A percentile compares a stretch with the other conserved stretches of the same genome.
Evolutionary conservation across 2,113 vertebrate genomes (phyloP).

Genomic region (Terrapene triunguis): DNA sequence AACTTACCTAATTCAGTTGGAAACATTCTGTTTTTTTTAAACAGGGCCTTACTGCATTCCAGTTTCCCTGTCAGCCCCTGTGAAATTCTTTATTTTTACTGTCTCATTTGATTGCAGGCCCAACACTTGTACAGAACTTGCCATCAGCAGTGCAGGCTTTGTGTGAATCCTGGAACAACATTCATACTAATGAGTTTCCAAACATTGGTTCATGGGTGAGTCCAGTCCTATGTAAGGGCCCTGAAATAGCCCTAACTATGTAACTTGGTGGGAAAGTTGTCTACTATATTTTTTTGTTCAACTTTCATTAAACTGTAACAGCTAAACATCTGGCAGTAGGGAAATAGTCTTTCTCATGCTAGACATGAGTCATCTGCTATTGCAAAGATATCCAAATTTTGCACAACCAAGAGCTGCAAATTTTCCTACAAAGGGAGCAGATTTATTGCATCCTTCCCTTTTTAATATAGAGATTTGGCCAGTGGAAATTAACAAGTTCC

Average conservation of each 20-base stretch:
- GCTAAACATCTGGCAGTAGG: not conserved
- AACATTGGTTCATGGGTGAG: conserved; percentile 98
- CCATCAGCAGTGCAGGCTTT: conserved; percentile 91
- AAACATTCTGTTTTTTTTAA: not conserved
- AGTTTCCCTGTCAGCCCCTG: not conserved
- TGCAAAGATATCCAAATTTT: not conserved
- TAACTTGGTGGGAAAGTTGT: accelerated
- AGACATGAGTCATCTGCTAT: not conserved
- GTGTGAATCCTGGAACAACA: conserved; percentile 95
- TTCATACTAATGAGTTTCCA: conserved; percentile 97
- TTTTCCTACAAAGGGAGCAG: not conserved
- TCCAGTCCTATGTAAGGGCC: not conserved
- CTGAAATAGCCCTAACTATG: not conserved
- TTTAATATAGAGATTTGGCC: not conserved
- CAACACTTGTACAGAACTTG: conserved; percentile 91
- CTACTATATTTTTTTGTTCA: not conserved
- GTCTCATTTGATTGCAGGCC: conserved; percentile 79
- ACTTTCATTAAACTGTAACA: not conserved
- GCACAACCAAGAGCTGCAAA: not conserved
- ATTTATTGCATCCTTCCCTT: not conserved
- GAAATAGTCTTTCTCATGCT: not conserved
- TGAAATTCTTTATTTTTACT: accelerated
- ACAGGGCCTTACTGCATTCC: not conserved
- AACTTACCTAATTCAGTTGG: not conserved
- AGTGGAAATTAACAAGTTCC: not conserved